These are phyloP conservation scores for Andricus quercusramuli DNA, from an alignment of 2,888 invertebrate genomes.

Conservation along the genomic window DNA sequence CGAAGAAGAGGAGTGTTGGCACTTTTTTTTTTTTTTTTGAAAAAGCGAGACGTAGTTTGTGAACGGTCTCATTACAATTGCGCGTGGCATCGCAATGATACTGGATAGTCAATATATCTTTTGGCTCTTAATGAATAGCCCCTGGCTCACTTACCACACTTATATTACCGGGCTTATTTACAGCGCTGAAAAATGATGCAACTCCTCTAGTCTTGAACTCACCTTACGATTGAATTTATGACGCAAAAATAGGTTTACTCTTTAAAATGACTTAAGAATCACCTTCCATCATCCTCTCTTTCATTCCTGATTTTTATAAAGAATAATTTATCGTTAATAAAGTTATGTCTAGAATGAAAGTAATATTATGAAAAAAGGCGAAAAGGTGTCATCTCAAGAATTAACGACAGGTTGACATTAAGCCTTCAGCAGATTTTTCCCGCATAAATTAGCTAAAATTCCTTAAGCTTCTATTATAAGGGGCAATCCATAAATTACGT, in stretches of 20 bases:
- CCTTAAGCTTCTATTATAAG: background rate
- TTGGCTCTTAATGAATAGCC: constrained; percentile 48
- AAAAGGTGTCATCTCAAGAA: background rate
- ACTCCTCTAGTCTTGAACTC: constrained; percentile 34
- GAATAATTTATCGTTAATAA: constrained; percentile 1
- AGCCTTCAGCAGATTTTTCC: background rate
- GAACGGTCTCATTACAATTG: background rate
- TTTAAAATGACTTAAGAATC: constrained; percentile 20
- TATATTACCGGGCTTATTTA: constrained; percentile 48
- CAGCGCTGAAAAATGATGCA: constrained; percentile 43
- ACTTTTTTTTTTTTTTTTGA: no score
- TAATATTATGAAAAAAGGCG: background rate
- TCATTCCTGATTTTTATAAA: background rate
- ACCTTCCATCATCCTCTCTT: constrained; percentile 7
- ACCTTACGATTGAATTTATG: constrained; percentile 23
- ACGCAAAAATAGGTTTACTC: constrained; percentile 20
- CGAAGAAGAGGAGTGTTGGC: no score
- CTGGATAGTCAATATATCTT: constrained; percentile 53
- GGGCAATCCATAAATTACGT: no score
- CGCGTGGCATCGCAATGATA: constrained; percentile 47
- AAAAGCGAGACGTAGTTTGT: no score
- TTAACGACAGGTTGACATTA: background rate
- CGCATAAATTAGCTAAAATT: background rate
- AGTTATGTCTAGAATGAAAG: background rate
- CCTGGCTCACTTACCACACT: constrained; percentile 40